Evolutionary conservation across 2,113 vertebrate species (phyloP).

Genomic region (Zapus hudsonius): DNA sequence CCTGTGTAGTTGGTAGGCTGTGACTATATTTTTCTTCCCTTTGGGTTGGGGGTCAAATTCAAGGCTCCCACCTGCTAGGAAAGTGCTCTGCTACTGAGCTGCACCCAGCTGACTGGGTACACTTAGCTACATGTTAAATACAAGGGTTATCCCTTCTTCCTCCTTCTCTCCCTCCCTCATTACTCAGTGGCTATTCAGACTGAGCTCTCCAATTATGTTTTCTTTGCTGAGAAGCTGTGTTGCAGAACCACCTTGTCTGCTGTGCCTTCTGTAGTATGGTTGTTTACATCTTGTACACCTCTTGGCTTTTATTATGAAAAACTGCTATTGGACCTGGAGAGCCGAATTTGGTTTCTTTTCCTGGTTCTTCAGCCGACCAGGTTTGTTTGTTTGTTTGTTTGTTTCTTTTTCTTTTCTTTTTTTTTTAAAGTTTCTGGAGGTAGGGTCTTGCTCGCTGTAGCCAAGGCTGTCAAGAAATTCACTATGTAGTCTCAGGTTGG

Average conservation of each 20-base stretch:
- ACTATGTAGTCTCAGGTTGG: too few relatives aligned
- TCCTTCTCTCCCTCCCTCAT: background rate
- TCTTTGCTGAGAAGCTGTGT: background rate
- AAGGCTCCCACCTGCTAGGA: background rate
- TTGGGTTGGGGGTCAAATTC: background rate
- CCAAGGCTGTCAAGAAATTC: too few relatives aligned
- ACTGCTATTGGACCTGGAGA: background rate
- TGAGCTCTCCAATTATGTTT: background rate
- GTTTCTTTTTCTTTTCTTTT: too few relatives aligned
- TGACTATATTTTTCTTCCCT: background rate
- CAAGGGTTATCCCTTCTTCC: background rate
- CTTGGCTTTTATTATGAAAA: slow-evolving; percentile 25
- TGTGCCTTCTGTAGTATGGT: background rate
- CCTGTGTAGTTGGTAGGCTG: background rate
- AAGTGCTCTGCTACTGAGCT: background rate
- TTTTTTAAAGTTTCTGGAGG: too few relatives aligned
- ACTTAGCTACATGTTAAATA: background rate
- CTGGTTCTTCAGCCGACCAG: too few relatives aligned
- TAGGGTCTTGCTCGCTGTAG: too few relatives aligned
- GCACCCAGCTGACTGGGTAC: background rate
- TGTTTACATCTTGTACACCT: background rate
- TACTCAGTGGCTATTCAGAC: background rate
- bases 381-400: too few relatives aligned
- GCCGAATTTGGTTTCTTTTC: background rate
- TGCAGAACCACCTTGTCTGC: background rate